Evolutionary conservation across 2,888 invertebrate genomes (phyloP), one percentile per base, ranked within the genome.

Genomic region (Tipula lateralis): DNA sequence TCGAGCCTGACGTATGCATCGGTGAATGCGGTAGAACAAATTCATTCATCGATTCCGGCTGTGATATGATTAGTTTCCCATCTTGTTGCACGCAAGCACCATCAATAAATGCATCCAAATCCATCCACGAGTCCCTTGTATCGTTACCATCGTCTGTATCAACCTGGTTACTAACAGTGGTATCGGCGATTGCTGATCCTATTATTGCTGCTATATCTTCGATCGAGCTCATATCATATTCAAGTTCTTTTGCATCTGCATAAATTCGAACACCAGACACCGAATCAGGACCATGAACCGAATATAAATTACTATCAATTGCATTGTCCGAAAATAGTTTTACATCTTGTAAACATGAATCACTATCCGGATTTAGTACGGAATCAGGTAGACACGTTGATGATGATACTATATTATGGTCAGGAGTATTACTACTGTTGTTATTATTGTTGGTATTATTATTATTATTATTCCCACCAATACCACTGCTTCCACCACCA

Each of bases 201-300:
- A 96, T 96, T 85, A 96, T 95, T 19, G 95, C 96, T 0, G 96
- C 96, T 86, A 96, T 94, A 87, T 96, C 96, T 86, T 96, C 96
- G 87, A 95, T 95, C 9, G 94, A 93, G 85, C 93, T 93, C 88
- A 95, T 94, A 87, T 95, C 95, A 84, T 90, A 90, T 85, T 90
- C 90, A 13, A 90, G 86, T 86, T 90, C 89, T 83, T 91, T 91
- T 83, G 90, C 88, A 85, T 89, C 90, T 4, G 88, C 86, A 86
- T 88, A 89, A 86, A 90, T 90, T 86, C 90, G 88, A 1, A 90
- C 90, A 50, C 87, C 93, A 86, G 93, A 93, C 2, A 93, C 92
- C 19, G 93, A 93, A 86, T 93, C 93, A 4, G 92, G 91, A 86
- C 91, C 93, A 19, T 92, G 91, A 87, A 91, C 89, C 81, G 91